Evolutionary conservation across 2,113 vertebrate genomes (phyloP).

Genomic region (Rousettus leschenaultii): DNA sequence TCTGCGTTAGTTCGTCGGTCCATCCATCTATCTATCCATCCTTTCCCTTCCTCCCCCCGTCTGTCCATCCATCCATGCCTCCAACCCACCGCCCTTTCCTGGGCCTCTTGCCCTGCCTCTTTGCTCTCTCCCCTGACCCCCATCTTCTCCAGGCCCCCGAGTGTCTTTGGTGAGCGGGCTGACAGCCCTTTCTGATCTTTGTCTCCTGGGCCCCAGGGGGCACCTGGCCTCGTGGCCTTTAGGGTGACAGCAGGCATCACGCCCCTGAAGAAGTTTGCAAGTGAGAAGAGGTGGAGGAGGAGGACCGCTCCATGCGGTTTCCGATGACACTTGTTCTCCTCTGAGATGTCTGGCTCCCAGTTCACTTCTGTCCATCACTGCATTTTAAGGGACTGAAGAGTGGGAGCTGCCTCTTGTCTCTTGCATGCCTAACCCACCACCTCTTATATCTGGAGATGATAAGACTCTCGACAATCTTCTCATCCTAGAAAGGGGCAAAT

Average conservation of each 20-base stretch:
- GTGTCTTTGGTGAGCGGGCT: slow-evolving; percentile 53
- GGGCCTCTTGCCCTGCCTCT: slow-evolving; percentile 39
- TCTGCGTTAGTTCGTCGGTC: not conserved
- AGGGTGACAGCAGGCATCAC: slow-evolving; percentile 64
- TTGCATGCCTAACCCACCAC: slow-evolving; percentile 28
- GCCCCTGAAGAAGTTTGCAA: slow-evolving; percentile 74
- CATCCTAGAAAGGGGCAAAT: not conserved
- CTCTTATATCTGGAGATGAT: slow-evolving; percentile 10
- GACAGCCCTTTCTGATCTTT: slow-evolving; percentile 64
- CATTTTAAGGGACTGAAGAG: slow-evolving; percentile 54
- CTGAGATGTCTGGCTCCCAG: slow-evolving; percentile 56
- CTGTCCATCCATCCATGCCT: slow-evolving; percentile 36
- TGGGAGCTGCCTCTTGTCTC: slow-evolving; percentile 47
- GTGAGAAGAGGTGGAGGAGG: slow-evolving; percentile 68
- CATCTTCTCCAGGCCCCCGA: slow-evolving; percentile 38
- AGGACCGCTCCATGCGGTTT: slow-evolving; percentile 57
- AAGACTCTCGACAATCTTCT: slow-evolving; percentile 32
- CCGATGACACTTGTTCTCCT: slow-evolving; percentile 73
- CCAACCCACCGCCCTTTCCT: slow-evolving; percentile 24
- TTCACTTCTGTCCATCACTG: slow-evolving; percentile 50
- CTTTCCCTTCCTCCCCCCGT: not conserved
- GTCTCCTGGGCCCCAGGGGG: slow-evolving; percentile 64
- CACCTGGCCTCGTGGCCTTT: slow-evolving; percentile 63
- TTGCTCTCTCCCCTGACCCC: slow-evolving; percentile 12
- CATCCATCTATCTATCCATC: slow-evolving; percentile 30